These are phyloP conservation scores for Drosophila mayri DNA, from an alignment of 1,140 invertebrate genomes.

Conservation along the genomic window DNA sequence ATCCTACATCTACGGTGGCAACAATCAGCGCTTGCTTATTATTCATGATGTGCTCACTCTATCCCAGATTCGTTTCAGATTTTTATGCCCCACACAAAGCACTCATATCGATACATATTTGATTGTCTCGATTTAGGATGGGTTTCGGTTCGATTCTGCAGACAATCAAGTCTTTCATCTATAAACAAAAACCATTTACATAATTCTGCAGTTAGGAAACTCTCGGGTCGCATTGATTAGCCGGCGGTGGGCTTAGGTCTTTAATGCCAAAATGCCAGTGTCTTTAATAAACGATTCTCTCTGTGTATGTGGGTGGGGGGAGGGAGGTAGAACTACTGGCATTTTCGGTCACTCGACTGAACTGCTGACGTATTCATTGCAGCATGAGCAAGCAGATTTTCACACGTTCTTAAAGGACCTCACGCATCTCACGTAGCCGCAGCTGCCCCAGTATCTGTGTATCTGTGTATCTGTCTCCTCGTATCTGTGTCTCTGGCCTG, in stretches of 20 bases:
- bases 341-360: constrained; percentile 32
- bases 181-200: constrained; percentile 73
- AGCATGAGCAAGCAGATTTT: constrained; percentile 68
- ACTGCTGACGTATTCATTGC: constrained; percentile 66
- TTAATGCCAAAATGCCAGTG: constrained; percentile 52
- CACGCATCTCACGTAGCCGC: constrained; percentile 28
- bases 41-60: constrained; percentile 70
- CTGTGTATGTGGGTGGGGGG: no score
- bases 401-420: constrained; percentile 54
- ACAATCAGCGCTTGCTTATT: constrained; percentile 74
- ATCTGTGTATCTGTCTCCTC: constrained; percentile 15
- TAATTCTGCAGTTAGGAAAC: constrained; percentile 62
- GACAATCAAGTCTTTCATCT: constrained; percentile 76
- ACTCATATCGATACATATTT: constrained; percentile 55
- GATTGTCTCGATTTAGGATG: constrained; percentile 42
- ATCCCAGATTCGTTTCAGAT: constrained; percentile 63
- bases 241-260: constrained; percentile 15
- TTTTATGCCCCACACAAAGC: constrained; percentile 60
- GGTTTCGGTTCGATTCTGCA: background rate
- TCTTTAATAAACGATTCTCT: constrained; percentile 71
- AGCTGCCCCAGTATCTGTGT: constrained; percentile 7
- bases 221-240: constrained; percentile 56
- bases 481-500: constrained; percentile 24
- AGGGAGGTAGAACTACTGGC: background rate
- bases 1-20: constrained; percentile 21